Percentiles rank a stretch among this genome's conserved stretches.
Conservation (phyloP, 2,113 vertebrate genomes). For the Meles meles region DNA sequence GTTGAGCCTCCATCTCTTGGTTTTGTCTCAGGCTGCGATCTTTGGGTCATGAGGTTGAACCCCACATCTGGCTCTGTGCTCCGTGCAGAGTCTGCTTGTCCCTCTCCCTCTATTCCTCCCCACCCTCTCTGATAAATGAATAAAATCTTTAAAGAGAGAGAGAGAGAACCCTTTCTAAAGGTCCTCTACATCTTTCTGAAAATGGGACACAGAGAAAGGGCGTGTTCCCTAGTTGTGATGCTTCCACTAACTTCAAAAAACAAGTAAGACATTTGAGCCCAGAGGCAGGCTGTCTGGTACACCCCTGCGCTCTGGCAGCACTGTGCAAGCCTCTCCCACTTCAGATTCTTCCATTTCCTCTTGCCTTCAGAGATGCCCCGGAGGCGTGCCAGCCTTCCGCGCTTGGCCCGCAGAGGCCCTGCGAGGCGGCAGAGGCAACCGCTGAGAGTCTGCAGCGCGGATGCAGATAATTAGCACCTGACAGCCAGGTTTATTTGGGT, state of each 20-base stretch:
- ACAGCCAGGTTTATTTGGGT: background rate
- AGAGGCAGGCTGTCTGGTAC: background rate
- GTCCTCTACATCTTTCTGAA: background rate
- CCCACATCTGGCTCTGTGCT: background rate
- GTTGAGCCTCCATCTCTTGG: background rate
- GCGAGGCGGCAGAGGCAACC: background rate
- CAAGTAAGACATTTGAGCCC: background rate
- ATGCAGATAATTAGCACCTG: background rate
- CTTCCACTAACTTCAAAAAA: background rate
- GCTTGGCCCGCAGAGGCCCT: background rate
- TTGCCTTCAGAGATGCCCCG: background rate
- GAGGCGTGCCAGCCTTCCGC: background rate
- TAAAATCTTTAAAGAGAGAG: background rate
- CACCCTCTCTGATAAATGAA: background rate
- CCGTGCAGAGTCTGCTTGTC: background rate
- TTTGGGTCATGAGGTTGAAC: background rate
- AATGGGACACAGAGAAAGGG: background rate
- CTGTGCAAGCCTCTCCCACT: background rate
- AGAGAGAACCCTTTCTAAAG: background rate
- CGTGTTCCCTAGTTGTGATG: background rate
- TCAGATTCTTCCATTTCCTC: background rate
- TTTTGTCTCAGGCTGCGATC: background rate
- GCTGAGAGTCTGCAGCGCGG: background rate
- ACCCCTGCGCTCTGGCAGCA: background rate
- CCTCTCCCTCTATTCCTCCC: background rate